These are phyloP conservation scores for Mirza zaza DNA, from an alignment of 2,113 vertebrate species.

Conservation along the genomic window DNA sequence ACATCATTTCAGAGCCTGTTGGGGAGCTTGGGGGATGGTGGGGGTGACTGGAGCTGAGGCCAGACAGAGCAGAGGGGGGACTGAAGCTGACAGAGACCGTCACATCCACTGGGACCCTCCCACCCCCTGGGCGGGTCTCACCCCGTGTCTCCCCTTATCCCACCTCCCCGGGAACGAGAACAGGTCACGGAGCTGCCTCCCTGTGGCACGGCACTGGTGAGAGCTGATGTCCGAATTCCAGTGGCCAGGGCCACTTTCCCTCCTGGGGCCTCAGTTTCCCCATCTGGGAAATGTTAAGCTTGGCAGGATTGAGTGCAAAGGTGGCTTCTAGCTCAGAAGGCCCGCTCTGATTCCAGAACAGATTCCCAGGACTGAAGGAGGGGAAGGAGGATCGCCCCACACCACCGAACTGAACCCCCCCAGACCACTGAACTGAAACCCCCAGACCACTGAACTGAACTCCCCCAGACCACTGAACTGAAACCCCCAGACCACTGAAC, in stretches of 20 bases:
- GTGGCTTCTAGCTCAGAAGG: neutral
- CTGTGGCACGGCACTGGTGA: no score
- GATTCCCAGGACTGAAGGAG: neutral
- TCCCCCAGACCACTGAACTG: neutral
- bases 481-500: neutral
- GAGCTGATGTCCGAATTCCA: neutral
- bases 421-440: no score
- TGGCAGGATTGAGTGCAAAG: no score
- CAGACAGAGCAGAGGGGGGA: neutral
- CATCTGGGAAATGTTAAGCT: neutral
- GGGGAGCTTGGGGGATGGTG: neutral
- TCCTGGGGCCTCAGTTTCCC: neutral
- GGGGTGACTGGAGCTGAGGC: neutral
- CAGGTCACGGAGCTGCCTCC: rapidly evolving
- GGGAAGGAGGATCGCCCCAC: rapidly evolving
- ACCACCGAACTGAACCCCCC: no score
- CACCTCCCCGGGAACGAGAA: neutral
- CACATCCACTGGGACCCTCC: neutral
- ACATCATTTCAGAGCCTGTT: neutral
- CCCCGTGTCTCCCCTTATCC: rapidly evolving
- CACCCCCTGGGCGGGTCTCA: neutral
- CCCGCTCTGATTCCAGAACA: neutral
- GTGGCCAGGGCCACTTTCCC: neutral
- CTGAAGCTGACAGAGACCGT: neutral
- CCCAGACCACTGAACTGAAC: no score